phyloP scores from a whole-genome alignment of 2,113 vertebrate species.

The Colaptes auratus region DNA sequence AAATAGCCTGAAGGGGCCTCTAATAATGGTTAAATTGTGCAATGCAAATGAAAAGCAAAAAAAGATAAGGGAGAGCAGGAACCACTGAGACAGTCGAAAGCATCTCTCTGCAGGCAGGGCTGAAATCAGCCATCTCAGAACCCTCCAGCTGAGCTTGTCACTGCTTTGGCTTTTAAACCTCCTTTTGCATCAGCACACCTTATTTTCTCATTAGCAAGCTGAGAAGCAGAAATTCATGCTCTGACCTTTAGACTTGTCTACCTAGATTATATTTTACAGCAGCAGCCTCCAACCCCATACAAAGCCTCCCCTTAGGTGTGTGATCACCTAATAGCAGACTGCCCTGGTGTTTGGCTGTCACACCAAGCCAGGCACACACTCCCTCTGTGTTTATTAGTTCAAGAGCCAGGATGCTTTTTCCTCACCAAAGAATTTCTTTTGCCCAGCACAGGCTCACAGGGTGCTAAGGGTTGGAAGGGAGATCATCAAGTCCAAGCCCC shows the following conservation, averaged over 20 bases:
- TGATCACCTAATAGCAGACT: accelerated
- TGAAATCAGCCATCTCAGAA: background rate
- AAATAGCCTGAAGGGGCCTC: background rate
- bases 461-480: no score
- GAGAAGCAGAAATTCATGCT: background rate
- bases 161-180: background rate
- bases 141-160: background rate
- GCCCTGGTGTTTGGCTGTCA: accelerated
- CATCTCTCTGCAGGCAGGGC: background rate
- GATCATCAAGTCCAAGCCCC: no score
- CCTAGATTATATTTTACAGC: background rate
- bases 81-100: background rate
- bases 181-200: background rate
- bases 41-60: background rate
- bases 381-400: background rate
- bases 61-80: background rate
- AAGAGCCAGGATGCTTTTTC: background rate
- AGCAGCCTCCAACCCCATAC: accelerated
- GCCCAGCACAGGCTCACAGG: background rate
- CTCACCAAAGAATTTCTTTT: background rate
- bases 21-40: background rate
- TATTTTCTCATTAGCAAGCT: background rate
- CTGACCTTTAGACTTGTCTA: background rate
- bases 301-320: accelerated
- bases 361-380: background rate